Evolutionary conservation across 2,888 invertebrate species (phyloP).

Genomic region (Himalopsyche tibetana): DNA sequence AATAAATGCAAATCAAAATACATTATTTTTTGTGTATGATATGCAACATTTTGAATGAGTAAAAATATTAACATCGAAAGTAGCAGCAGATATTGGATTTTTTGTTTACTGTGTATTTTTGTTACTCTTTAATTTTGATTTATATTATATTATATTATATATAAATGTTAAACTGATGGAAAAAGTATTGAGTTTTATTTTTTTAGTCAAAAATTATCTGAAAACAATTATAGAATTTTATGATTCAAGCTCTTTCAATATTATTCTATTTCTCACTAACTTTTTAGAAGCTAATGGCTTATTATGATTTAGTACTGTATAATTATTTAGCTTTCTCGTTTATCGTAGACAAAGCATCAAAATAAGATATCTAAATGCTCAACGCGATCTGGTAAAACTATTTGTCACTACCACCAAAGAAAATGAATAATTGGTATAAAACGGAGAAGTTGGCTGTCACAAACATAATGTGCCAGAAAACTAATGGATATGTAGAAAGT

Average conservation of each 20-base stretch:
- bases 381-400: not conserved
- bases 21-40: too few relatives aligned
- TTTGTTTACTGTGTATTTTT: not conserved
- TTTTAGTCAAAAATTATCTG: not conserved
- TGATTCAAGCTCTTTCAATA: too few relatives aligned
- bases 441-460: constrained; percentile 22
- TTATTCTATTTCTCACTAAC: too few relatives aligned
- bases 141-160: too few relatives aligned
- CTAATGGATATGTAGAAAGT: constrained; percentile 37
- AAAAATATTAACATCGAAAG: not conserved
- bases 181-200: not conserved
- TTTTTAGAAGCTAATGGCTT: too few relatives aligned
- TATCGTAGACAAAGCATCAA: too few relatives aligned
- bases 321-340: too few relatives aligned
- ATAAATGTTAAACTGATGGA: not conserved
- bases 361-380: constrained; percentile 1
- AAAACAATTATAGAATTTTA: not conserved
- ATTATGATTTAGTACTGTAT: too few relatives aligned
- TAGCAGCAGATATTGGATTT: not conserved
- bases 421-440: constrained; percentile 31
- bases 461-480: constrained; percentile 42
- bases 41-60: too few relatives aligned
- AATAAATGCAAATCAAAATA: too few relatives aligned
- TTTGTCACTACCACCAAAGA: not conserved
- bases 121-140: not conserved